Evolutionary conservation across 1,140 invertebrate species (phyloP), one percentile per base, ranked within the genome.

Genomic region (Lasaia peninsularis): DNA sequence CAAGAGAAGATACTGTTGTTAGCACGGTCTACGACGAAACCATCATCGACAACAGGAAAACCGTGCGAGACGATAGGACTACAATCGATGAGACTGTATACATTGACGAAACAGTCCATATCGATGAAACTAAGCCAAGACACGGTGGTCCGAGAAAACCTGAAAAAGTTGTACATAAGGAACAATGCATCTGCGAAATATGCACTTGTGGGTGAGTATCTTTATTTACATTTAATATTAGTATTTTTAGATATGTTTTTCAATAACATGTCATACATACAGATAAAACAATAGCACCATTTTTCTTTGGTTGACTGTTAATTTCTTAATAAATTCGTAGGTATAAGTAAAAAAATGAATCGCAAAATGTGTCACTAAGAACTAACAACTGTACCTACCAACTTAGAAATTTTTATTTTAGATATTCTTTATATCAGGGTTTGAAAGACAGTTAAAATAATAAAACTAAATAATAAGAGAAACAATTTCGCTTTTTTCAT

Each of bases 141-240:
- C 67, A 73, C 35, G 76, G 72, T 72, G 80, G 89, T 55, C 86
- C 83, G 58, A 90, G 86, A 73, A 90, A 91, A 78, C 80, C 83
- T 35, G 78, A 86, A 60, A 79, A 80, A 58, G 73, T 69, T n/a
- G 69, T 80, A 52, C 60, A 69, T 49, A 95, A 95, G 79, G 95
- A 96, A 78, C 93, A 95, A 80, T 97, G 96, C 74, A 95, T 97
- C 66, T 97, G 96, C 81, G 95, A 97, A 89, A 93, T 97, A 37
- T 97, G 96, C 79, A 96, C 95, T 73, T 97, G 96, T 87, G 96
- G 96, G 96, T 97, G 90, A 94, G 94, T 93, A n/a, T 56, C 51
- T 21, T 37, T 32, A 31, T 52, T 32, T 28, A 7, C 24, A 28
- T 28, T 28, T 28, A 28, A 28, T 28, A 6, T 28, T 4, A 28